phyloP scores from a whole-genome alignment of 2,888 invertebrate genomes.

The Brenthis ino region DNA sequence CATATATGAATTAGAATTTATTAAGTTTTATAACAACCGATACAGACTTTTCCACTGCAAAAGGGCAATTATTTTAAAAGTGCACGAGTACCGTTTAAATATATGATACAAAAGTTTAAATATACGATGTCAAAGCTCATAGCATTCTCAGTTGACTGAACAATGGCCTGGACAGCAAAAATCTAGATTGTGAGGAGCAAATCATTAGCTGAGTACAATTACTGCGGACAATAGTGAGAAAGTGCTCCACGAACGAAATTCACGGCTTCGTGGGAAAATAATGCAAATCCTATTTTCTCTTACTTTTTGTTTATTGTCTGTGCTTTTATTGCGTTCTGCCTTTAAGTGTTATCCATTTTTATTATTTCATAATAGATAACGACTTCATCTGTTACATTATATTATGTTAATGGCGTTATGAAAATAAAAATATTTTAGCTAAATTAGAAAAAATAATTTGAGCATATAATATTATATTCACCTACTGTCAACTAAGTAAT shows the following conservation, averaged over 20 bases:
- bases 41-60: too few species aligned
- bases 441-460: too few species aligned
- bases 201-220: conserved; percentile 66
- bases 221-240: conserved; percentile 73
- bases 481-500: too few species aligned
- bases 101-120: conserved; percentile 6
- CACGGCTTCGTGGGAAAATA: conserved; percentile 60
- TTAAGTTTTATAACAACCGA: too few species aligned
- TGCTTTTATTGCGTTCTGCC: conserved; percentile 36
- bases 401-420: conserved; percentile 3
- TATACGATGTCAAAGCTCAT: conserved; percentile 12
- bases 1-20: too few species aligned
- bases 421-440: not conserved
- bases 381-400: not conserved
- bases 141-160: conserved; percentile 31
- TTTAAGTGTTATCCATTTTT: conserved; percentile 33
- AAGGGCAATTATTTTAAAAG: too few species aligned
- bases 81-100: too few species aligned
- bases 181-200: conserved; percentile 57
- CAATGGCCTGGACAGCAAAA: conserved; percentile 47
- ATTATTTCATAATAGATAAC: conserved; percentile 20
- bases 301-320: conserved; percentile 42
- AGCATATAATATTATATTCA: too few species aligned
- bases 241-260: conserved; percentile 62
- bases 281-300: conserved; percentile 68